Base-by-base conservation (phyloP, 2,888 invertebrate genomes). In the Oeneis ivallda region DNA sequence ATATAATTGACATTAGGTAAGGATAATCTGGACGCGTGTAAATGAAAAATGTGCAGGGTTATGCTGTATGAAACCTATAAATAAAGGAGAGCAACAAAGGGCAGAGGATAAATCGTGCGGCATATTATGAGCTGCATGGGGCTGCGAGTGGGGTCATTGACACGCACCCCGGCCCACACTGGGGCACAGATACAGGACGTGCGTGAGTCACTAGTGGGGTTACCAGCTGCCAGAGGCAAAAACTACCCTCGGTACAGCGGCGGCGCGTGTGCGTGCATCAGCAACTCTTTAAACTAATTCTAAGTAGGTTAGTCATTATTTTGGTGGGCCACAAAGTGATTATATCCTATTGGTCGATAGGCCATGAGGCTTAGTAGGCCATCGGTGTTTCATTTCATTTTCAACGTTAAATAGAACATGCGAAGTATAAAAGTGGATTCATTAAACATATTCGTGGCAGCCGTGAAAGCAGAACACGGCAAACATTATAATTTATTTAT, bases 141-240 rank as follows among this genome's bases (percentile, higher is more conserved):
- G 90, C 88, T 86, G 86, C 79, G 82, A 84, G 87, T 82, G 87
- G 87, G 91, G 89, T 92, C 90, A 89, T 83, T 79, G 91, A 90
- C 91, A 86, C 87, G 82, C 89, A 90, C 90, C 91, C 90, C 87
- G 89, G 79, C 80, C 82, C 82, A 79, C 83, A 84, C 84, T 85
- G 82, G 85, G 85, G 86, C 85, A 84, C 80, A 82, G 82, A 79
- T 79, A 87, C 87, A 90, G 89, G 89, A 91, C 89, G 88, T 90
- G 90, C 61, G 61, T 61, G 61, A 91, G 79, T 89, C 90, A 89
- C 86, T 84, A 79, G 79, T 84, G 86, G 90, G 89, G 89, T 84
- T 83, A 86, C 88, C 91, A 92, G 91, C 91, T 92, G 91, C 87
- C 87, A 81, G 80, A 79, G 80, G 81, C 84, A 88, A 89, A 90